These are phyloP conservation scores for Pelecanus crispus DNA, from an alignment of 2,113 vertebrate species.

Conservation along the genomic window DNA sequence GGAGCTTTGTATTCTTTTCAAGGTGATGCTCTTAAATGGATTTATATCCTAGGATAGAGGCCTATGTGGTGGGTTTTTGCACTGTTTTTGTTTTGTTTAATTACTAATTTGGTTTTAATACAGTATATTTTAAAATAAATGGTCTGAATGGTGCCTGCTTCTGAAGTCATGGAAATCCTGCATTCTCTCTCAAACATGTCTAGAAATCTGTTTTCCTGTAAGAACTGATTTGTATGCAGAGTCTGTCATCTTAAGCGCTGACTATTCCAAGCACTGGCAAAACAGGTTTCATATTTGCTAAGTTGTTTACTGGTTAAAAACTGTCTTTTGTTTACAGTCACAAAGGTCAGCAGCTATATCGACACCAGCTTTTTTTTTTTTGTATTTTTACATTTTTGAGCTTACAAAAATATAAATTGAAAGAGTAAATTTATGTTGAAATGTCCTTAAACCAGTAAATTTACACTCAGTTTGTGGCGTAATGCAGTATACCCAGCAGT, in stretches of 20 bases:
- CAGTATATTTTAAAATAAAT: not conserved
- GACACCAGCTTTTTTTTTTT: not conserved
- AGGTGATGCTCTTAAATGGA: not conserved
- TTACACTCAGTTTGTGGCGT: slow-evolving; percentile 14
- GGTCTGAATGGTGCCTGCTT: not conserved
- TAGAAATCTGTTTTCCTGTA: not conserved
- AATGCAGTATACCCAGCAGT: slow-evolving; percentile 31
- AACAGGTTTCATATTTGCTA: slow-evolving; percentile 45
- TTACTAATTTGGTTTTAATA: not conserved
- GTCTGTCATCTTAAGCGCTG: not conserved
- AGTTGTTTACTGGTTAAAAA: slow-evolving; percentile 52
- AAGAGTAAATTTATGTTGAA: slow-evolving; percentile 52
- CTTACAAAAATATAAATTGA: slow-evolving; percentile 48
- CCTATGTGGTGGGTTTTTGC: not conserved
- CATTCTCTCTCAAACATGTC: not conserved
- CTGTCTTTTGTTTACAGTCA: slow-evolving; percentile 31
- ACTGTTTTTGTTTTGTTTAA: not conserved
- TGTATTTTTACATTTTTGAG: not conserved
- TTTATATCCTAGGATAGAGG: not conserved
- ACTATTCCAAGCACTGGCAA: slow-evolving; percentile 21
- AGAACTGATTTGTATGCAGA: slow-evolving; percentile 37
- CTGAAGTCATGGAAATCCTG: not conserved
- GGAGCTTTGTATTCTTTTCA: not conserved
- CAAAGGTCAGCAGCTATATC: slow-evolving; percentile 53
- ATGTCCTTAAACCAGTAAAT: slow-evolving; percentile 15